A percentile compares a stretch with the other conserved stretches of the same genome.
Conservation (phyloP, 2,797 vertebrate species). For the Brachyalestes nurse region DNA sequence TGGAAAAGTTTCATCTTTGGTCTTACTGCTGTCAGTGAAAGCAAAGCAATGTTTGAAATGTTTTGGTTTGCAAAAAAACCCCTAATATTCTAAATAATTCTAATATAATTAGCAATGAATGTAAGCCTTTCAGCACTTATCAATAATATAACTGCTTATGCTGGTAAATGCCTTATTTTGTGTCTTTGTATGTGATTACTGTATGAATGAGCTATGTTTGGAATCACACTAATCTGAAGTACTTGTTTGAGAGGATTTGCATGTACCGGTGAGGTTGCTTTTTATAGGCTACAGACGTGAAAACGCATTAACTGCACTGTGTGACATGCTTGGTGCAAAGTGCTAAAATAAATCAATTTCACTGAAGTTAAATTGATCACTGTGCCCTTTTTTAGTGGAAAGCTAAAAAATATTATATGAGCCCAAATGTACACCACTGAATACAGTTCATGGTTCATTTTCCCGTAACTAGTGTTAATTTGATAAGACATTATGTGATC, state of each 20-base stretch:
- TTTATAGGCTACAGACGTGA: not conserved
- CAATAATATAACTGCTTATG: not conserved
- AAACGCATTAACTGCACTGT: slow-evolving; percentile 44
- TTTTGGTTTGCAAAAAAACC: not conserved
- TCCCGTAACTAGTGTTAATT: not conserved
- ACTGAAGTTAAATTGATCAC: not conserved
- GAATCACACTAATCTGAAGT: not conserved
- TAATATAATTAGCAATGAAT: slow-evolving; percentile 22
- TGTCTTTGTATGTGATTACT: slow-evolving; percentile 2
- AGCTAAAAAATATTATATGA: not conserved
- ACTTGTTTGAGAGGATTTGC: not conserved
- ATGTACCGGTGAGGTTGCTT: slow-evolving; percentile 13
- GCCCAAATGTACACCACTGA: not conserved
- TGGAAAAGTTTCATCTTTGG: not conserved
- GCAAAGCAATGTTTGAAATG: not conserved
- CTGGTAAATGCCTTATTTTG: slow-evolving; percentile 37
- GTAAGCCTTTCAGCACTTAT: not conserved
- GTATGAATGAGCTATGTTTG: slow-evolving; percentile 7
- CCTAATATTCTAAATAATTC: not conserved
- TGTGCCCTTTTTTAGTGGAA: not conserved
- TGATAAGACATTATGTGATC: not conserved
- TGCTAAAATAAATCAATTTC: slow-evolving; percentile 45
- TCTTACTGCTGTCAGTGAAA: not conserved
- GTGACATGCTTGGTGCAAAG: slow-evolving; percentile 34
- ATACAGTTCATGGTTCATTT: not conserved